Evolutionary conservation across 1,140 invertebrate species (phyloP), one percentile per base, ranked within the genome.

Genomic region (Leucophenga varia): DNA sequence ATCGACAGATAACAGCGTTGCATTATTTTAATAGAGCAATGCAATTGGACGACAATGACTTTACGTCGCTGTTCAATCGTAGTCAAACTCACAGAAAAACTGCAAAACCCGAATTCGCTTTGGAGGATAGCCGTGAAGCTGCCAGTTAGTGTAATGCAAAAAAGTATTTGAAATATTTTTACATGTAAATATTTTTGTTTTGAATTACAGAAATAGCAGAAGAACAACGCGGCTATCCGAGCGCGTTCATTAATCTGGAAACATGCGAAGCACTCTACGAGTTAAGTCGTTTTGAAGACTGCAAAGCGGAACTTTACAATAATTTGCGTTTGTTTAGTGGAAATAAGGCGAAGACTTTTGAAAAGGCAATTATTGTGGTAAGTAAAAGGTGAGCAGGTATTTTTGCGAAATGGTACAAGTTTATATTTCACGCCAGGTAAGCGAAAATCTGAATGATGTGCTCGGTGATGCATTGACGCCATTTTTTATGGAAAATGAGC

Each of bases 21-120:
- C n/a, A 61, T 14, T 71, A 60, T 25, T 71, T 52, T 48, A 30
- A 64, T 30, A 71, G 64, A 19, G 69, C 68, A 3, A 32, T 57
- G 34, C 32, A 47, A 0, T 36, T 72, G 7, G 38, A 32, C 2
- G 34, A 47, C 2, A 25, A 64, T 5, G 68, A 72, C 36, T 43
- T 40, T 1, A 43, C 43, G 14, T 57, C 63, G 1, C 46, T 71
- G 2, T 71, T 55, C 18, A 36, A 52, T 16, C 58, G 68, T 4
- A 72, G 68, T 47, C 49, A 59, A 14, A 58, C 32, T 28, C 55
- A 56, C 8, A 51, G 67, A 3, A 61, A 55, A 20, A 56, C 43
- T 20, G 63, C 63, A 3, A 43, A 59, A 28, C 54, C 45, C 10
- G 39, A 54, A 9, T 38, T 46, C 0, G 68, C 68, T 13, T 43